These are phyloP conservation scores for Paratrypauchen microcephalus DNA, from an alignment of 2,797 vertebrate species.

Conservation along the genomic window DNA sequence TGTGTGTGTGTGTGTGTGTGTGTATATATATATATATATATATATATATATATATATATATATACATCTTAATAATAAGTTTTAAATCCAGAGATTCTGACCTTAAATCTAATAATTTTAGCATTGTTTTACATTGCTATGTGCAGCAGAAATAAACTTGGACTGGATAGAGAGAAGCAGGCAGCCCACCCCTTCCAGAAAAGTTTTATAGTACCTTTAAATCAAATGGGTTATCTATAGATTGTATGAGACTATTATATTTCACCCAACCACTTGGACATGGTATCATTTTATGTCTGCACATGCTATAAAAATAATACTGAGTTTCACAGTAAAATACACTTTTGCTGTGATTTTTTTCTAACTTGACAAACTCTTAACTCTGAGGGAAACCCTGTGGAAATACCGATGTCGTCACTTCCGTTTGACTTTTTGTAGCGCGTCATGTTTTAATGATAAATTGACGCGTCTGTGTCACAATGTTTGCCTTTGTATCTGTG, in stretches of 20 bases:
- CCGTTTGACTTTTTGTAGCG: slow-evolving; percentile 35
- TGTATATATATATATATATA: no score
- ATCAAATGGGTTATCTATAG: no score
- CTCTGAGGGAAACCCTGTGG: slow-evolving; percentile 68
- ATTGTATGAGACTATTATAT: not conserved
- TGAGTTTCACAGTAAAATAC: not conserved
- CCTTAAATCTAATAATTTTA: no score
- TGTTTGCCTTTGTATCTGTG: not conserved
- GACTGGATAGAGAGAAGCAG: not conserved
- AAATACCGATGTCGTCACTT: slow-evolving; percentile 75
- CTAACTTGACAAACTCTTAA: slow-evolving; percentile 25
- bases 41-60: no score
- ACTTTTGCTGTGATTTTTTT: slow-evolving; percentile 4
- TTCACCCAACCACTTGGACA: not conserved
- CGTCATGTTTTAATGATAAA: slow-evolving; percentile 19
- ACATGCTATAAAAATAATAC: not conserved
- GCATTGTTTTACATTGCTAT: no score
- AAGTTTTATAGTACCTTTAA: no score
- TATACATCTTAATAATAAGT: no score
- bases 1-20: no score
- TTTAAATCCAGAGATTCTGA: no score
- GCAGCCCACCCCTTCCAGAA: no score
- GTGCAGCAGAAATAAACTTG: no score
- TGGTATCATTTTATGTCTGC: not conserved
- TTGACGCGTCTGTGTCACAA: not conserved